Evolutionary conservation across 1,140 invertebrate species (phyloP).

Genomic region (Physella acuta): DNA sequence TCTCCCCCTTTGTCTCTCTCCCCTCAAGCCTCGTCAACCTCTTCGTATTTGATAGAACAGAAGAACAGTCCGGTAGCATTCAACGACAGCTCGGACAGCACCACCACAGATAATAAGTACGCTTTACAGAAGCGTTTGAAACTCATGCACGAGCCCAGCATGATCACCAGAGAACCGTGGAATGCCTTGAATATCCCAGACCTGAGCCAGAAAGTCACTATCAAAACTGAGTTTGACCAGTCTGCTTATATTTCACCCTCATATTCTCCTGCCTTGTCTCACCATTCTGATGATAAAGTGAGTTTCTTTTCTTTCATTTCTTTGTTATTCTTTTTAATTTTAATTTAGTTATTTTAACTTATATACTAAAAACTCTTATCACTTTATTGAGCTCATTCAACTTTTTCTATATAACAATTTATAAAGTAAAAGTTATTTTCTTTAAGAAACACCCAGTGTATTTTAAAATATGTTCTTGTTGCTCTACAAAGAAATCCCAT

Average conservation of each 20-base stretch:
- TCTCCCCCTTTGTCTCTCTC: neutral
- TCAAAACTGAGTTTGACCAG: slow-evolving; percentile 1
- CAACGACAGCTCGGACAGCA: neutral
- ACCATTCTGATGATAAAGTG: slow-evolving; percentile 19
- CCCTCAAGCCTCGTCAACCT: neutral
- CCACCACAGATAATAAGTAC: neutral
- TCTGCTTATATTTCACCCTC: slow-evolving; percentile 11
- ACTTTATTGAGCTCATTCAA: neutral
- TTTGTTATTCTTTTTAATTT: neutral
- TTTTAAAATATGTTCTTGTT: too few relatives aligned
- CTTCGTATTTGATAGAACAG: neutral
- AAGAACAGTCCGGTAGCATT: neutral
- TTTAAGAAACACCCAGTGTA: too few relatives aligned
- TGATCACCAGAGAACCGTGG: neutral
- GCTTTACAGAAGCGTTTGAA: neutral
- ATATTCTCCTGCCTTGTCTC: slow-evolving; percentile 18
- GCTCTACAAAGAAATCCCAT: too few relatives aligned
- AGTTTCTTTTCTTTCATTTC: neutral
- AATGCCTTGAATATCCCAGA: too few relatives aligned
- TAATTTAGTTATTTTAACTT: neutral
- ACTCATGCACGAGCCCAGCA: neutral
- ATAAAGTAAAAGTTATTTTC: too few relatives aligned
- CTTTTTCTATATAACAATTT: too few relatives aligned
- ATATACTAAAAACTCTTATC: too few relatives aligned
- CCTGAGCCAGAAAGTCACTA: neutral